Evolutionary conservation across 2,797 vertebrate species (phyloP), one percentile per base, ranked within the genome.

Genomic region (Mallotus villosus): DNA sequence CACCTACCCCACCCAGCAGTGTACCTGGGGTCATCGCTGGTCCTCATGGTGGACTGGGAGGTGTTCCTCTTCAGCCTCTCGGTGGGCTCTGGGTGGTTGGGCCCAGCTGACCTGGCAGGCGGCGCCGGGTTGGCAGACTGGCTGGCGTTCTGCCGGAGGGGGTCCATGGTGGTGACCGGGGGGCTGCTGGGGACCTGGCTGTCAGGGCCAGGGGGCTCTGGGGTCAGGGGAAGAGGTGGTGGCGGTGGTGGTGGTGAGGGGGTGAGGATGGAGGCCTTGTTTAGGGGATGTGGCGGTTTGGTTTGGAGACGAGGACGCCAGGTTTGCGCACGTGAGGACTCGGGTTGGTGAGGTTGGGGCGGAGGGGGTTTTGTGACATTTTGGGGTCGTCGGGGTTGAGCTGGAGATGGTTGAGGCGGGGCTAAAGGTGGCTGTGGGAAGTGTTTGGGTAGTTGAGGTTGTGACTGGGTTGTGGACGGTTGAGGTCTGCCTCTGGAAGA

Each of bases 11-110:
- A 16, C 34, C 34, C 49, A 51, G 14, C 51, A 17, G 51, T 71
- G 57, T 74, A 93, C 93, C 89, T 91, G 64, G 85, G 84, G 72
- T 91, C 84, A 61, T 88, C 87, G 75, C 88, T 90, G 77, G 89
- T 93, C 65, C 67, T 85, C 89, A 92, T 91, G 0, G 92, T 91
- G 6, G 90, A 89, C 49, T 93, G 92, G 27, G 92, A 93, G 5
- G 90, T 93, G 73, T 90, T 93, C 78, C 82, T 91, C 81, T 87
- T 90, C 21, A 81, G 74, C 79, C 80, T 73, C 65, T 92, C 88
- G 51, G 77, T 84, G 2, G 81, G 68, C 53, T 88, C 78, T 12
- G 87, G 86, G 70, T 85, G 74, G 71, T 87, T 90, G 68, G 58
- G 65, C 19, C 72, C 66, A 0, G 70, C 8, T 32, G 81, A 64